Evolutionary conservation across 2,113 vertebrate species (phyloP).

Genomic region (Porphyrio hochstetteri): DNA sequence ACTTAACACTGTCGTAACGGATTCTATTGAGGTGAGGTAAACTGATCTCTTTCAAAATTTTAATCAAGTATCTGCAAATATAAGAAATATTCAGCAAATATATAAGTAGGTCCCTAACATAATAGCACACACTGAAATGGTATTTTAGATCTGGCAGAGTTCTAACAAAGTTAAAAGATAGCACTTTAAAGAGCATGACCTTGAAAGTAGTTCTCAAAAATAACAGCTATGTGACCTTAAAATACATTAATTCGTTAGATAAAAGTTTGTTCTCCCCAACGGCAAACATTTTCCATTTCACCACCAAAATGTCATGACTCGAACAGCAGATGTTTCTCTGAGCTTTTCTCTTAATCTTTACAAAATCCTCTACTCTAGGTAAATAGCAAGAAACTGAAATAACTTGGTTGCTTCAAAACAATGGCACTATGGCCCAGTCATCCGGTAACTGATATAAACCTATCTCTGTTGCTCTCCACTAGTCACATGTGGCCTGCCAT

Average conservation of each 20-base stretch:
- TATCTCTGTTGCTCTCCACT: background rate
- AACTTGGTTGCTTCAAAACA: background rate
- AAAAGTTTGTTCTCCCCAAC: background rate
- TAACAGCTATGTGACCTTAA: constrained; percentile 27
- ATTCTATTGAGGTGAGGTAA: background rate
- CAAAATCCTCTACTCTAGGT: background rate
- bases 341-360: constrained; percentile 8
- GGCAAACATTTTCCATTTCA: constrained; percentile 17
- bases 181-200: background rate
- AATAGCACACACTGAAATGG: background rate
- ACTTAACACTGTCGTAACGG: background rate
- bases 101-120: background rate
- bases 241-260: constrained; percentile 3
- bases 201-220: background rate
- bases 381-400: constrained; percentile 35
- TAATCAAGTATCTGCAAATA: background rate
- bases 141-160: background rate
- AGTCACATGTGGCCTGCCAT: background rate
- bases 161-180: background rate
- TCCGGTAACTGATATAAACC: background rate
- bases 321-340: constrained; percentile 34
- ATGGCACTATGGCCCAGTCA: background rate
- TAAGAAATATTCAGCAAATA: background rate
- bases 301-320: constrained; percentile 41
- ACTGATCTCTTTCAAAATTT: background rate